Conservation (phyloP, 2,888 invertebrate species). For the Cantharis lateralis region DNA sequence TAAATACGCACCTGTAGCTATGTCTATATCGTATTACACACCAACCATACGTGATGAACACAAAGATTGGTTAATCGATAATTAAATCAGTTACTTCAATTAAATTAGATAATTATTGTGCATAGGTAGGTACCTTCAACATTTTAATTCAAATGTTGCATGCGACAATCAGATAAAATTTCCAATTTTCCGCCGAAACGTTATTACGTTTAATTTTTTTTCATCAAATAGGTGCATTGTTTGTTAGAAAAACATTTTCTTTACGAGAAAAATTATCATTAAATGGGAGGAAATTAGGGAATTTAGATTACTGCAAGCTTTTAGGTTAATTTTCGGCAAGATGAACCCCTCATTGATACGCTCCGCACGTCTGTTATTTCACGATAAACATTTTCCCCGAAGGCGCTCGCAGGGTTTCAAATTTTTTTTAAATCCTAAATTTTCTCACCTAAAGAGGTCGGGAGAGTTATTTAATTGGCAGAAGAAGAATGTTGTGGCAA, state of each 20-base stretch:
- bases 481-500: neutral
- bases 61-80: neutral
- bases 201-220: neutral
- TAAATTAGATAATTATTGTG: neutral
- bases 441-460: neutral
- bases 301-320: neutral
- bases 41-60: neutral
- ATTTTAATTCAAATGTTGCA: neutral
- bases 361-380: neutral
- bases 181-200: neutral
- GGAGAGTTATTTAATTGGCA: neutral
- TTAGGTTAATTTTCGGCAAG: neutral
- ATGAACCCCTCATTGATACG: neutral
- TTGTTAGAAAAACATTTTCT: neutral
- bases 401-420: neutral
- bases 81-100: neutral
- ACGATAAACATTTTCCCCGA: neutral
- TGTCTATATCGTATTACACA: neutral
- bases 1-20: neutral
- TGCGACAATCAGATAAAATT: neutral
- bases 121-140: neutral
- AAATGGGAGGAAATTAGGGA: neutral
- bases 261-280: neutral
- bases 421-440: neutral
- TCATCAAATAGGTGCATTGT: neutral